These are phyloP conservation scores for Cheirogaleus major DNA, from an alignment of 2,797 vertebrate species.

Conservation along the genomic window DNA sequence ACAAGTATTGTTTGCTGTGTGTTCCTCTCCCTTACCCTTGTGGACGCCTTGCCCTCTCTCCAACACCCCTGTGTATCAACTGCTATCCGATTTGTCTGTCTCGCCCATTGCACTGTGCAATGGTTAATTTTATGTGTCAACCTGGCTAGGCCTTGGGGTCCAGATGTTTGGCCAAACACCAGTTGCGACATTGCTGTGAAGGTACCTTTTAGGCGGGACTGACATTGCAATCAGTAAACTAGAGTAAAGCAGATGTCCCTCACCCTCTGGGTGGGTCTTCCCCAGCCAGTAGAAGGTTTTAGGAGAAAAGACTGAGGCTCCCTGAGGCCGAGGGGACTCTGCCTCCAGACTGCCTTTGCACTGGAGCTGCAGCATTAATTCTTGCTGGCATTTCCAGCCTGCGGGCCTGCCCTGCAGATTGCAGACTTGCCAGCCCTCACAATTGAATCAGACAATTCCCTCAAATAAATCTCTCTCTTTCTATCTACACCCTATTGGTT, in stretches of 20 bases:
- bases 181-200: not conserved
- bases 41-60: not conserved
- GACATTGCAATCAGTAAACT: not conserved
- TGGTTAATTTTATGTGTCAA: not conserved
- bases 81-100: not conserved
- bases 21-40: not conserved
- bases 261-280: not conserved
- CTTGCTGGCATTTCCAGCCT: conserved; percentile 21
- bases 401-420: not conserved
- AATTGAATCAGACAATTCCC: not conserved
- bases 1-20: not conserved
- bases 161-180: not conserved
- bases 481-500: not conserved
- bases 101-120: not conserved
- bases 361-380: not conserved
- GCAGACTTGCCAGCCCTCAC: not conserved
- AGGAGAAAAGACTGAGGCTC: not conserved
- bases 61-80: not conserved
- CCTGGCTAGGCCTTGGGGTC: not conserved
- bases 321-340: not conserved
- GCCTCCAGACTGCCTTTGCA: not conserved
- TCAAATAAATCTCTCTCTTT: not conserved
- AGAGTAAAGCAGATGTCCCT: not conserved
- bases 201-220: not conserved
- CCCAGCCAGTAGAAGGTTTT: not conserved